Base-by-base conservation (phyloP, 2,888 invertebrate genomes). In the Camponotus fellah region DNA sequence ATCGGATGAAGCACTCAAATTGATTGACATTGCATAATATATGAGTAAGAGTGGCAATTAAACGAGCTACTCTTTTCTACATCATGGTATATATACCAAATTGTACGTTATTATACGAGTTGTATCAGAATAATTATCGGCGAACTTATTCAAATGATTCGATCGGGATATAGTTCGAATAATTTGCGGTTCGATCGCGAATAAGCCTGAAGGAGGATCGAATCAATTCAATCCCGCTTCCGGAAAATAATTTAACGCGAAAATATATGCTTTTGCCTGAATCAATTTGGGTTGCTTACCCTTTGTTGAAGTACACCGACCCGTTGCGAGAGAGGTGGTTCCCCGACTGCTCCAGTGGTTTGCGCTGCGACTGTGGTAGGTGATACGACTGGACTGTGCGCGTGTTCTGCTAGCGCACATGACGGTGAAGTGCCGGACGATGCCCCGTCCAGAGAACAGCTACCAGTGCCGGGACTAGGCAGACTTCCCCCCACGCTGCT, bases 301-400 rank as follows among this genome's bases (percentile, higher is more conserved):
- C 98, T 97, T 96, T 97, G 97, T 95, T 97, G 98, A 95, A 98
- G 97, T 95, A 97, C 96, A 95, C 96, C 96, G 93, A 96, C 96
- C 95, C 96, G 96, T 95, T 96, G 96, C 85, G 95, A 94, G 49
- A 95, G 94, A 72, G 95, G 95, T 21, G 95, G 94, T 92, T 95
- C 96, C 95, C 96, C 96, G 95, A 96, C 95, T 95, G 96, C 96
- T 94, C 95, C 95, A 94, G 96, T 95, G 94, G 79, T 43, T 94
- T 96, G 97, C 95, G 95, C 95, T 93, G 96, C 95, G 6, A 97
- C 97, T 95, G 96, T 96, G 0, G 49, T 88, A 88, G 96, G 96
- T 84, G 97, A 91, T 4, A 94, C 94, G 0, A 85, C 49, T 1
- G 94, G 95, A 79, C 95, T 95, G 0, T 95, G 94, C 9, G 93